A percentile compares a stretch with the other conserved stretches of the same genome.
Evolutionary conservation across 2,888 invertebrate species (phyloP).

Genomic region (Rotaria sp.): DNA sequence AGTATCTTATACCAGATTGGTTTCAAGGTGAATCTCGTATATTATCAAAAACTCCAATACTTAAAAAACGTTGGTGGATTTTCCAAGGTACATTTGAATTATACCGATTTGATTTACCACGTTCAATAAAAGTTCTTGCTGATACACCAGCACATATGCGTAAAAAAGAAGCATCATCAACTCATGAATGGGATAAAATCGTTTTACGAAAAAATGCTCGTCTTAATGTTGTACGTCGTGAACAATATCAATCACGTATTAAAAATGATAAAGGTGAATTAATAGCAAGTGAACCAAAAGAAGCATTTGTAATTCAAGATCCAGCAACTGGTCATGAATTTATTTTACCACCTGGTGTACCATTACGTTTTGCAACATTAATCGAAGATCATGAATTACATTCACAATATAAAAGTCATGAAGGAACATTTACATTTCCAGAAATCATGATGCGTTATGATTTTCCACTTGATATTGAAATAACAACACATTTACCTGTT

Average conservation of each 20-base stretch:
- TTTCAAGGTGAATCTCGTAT: conserved; percentile 39
- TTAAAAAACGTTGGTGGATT: conserved; percentile 40
- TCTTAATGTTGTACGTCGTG: background rate
- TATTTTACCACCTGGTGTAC: conserved; percentile 38
- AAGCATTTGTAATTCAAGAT: conserved; percentile 26
- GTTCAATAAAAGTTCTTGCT: conserved; percentile 36
- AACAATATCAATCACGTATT: conserved; percentile 5
- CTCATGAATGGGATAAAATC: conserved; percentile 38
- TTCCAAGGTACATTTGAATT: conserved; percentile 41
- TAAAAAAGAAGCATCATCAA: conserved; percentile 2
- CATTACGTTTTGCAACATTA: conserved; percentile 38
- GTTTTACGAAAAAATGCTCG: conserved; percentile 37
- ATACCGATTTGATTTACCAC: conserved; percentile 40
- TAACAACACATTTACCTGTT: conserved; percentile 30
- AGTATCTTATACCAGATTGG: conserved; percentile 41
- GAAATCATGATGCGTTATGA: conserved; percentile 40
- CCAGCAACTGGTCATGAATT: conserved; percentile 33
- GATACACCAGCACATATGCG: conserved; percentile 38
- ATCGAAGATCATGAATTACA: conserved; percentile 38
- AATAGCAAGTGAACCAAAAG: conserved; percentile 34
- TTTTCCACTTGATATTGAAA: conserved; percentile 38
- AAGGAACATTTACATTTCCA: conserved; percentile 40
- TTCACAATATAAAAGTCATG: conserved; percentile 34
- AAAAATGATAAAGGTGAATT: conserved; percentile 24
- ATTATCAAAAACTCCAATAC: conserved; percentile 32